Conservation (phyloP, 2,797 vertebrate genomes). For the Diplodus puntazzo region DNA sequence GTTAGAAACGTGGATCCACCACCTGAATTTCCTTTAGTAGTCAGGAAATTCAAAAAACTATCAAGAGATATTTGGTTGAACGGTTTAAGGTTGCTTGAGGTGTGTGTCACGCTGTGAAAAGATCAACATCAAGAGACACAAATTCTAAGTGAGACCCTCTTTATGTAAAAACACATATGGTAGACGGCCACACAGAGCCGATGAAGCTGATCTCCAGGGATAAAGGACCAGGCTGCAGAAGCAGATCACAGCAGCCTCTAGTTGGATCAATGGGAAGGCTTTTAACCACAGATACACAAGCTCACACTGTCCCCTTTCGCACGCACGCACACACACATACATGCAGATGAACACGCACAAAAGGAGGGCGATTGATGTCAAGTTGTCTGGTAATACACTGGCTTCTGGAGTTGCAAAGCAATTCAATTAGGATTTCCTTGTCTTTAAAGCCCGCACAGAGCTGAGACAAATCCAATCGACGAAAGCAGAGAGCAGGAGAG, state of each 20-base stretch:
- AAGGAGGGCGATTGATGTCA: constrained; percentile 83
- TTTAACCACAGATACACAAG: constrained; percentile 82
- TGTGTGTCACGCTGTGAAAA: background rate
- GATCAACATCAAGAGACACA: background rate
- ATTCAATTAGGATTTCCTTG: constrained; percentile 88
- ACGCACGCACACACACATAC: constrained; percentile 35
- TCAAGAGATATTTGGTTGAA: background rate
- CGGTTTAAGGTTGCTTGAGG: background rate
- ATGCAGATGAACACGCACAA: constrained; percentile 61
- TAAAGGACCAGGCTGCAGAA: constrained; percentile 47
- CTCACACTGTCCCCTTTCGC: constrained; percentile 36
- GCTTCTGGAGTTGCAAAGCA: constrained; percentile 84
- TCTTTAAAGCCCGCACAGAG: constrained; percentile 84
- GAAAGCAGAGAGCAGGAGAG: constrained; percentile 42
- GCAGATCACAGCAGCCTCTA: constrained; percentile 76
- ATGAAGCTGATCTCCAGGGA: constrained; percentile 62
- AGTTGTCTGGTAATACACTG: constrained; percentile 86
- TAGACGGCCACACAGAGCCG: constrained; percentile 31
- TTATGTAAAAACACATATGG: constrained; percentile 22
- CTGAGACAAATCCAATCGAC: constrained; percentile 86
- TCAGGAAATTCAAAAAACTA: background rate
- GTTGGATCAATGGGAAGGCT: constrained; percentile 85
- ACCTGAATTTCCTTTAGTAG: background rate
- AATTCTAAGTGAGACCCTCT: background rate
- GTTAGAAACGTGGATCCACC: background rate